phyloP scores from a whole-genome alignment of 2,888 invertebrate species.

The Cryptus viduatorius region DNA sequence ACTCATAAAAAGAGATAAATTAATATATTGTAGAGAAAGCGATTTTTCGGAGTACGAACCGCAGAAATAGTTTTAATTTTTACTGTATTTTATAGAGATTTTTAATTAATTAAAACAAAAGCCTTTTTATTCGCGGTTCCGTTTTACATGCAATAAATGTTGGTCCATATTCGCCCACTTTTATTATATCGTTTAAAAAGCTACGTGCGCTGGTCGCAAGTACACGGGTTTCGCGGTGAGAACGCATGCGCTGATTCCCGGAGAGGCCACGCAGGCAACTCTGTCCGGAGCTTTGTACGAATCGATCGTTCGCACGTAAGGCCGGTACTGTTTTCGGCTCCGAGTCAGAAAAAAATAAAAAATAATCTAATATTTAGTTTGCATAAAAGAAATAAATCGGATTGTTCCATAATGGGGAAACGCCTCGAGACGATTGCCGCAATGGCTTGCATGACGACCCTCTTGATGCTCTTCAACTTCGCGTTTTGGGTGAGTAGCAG shows the following conservation, averaged over 20 bases:
- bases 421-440: constrained; percentile 90
- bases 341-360: neutral
- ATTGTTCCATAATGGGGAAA: constrained; percentile 87
- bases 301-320: constrained; percentile 73
- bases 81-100: too few relatives aligned
- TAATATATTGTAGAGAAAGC: too few relatives aligned
- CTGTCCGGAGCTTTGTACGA: constrained; percentile 66
- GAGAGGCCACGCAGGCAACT: constrained; percentile 74
- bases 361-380: constrained; percentile 5
- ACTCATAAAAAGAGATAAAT: too few relatives aligned
- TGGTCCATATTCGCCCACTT: neutral
- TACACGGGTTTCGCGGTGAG: constrained; percentile 2
- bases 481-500: constrained; percentile 91
- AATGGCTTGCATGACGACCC: constrained; percentile 91
- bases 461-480: constrained; percentile 92
- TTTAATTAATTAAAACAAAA: too few relatives aligned
- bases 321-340: constrained; percentile 55
- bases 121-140: neutral
- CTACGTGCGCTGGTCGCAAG: constrained; percentile 14
- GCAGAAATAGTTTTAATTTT: too few relatives aligned
- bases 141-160: neutral
- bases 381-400: neutral
- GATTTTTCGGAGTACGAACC: too few relatives aligned
- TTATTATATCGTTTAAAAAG: constrained; percentile 16
- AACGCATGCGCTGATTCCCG: constrained; percentile 70